These are phyloP conservation scores for Anas acuta DNA, from an alignment of 2,797 vertebrate genomes.

Conservation along the genomic window DNA sequence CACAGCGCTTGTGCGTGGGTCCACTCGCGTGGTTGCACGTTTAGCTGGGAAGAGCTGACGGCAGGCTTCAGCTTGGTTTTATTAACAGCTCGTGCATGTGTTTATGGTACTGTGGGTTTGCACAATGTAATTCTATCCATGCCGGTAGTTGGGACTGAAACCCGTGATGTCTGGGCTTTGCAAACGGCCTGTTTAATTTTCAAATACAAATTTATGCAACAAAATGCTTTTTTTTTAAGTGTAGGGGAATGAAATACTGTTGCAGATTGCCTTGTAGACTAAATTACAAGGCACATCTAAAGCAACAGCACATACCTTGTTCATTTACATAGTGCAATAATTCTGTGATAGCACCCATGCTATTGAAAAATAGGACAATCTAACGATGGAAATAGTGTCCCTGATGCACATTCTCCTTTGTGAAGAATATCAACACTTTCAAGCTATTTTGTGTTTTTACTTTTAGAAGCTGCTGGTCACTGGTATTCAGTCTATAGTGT, in stretches of 20 bases:
- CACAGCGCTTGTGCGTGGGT: neutral
- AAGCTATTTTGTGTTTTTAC: neutral
- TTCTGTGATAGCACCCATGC: neutral
- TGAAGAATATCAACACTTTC: neutral
- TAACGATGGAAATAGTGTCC: neutral
- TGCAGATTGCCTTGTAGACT: neutral
- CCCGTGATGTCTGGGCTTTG: neutral
- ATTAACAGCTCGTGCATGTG: neutral
- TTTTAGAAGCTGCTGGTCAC: neutral
- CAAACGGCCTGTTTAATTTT: conserved; percentile 10
- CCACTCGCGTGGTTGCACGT: neutral
- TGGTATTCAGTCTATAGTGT: neutral
- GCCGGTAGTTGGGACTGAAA: neutral
- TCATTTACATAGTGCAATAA: conserved; percentile 13
- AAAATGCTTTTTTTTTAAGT: conserved; percentile 8
- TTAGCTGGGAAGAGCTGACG: neutral
- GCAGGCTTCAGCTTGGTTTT: neutral
- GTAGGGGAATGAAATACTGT: neutral
- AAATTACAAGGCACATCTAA: neutral
- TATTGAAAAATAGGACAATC: neutral
- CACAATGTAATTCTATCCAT: neutral
- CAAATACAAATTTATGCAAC: neutral
- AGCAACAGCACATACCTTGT: neutral
- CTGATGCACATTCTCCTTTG: neutral
- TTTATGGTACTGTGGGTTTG: conserved; percentile 21